Evolutionary conservation across 1,140 invertebrate species (phyloP).

Genomic region (Cotesia vestalis): DNA sequence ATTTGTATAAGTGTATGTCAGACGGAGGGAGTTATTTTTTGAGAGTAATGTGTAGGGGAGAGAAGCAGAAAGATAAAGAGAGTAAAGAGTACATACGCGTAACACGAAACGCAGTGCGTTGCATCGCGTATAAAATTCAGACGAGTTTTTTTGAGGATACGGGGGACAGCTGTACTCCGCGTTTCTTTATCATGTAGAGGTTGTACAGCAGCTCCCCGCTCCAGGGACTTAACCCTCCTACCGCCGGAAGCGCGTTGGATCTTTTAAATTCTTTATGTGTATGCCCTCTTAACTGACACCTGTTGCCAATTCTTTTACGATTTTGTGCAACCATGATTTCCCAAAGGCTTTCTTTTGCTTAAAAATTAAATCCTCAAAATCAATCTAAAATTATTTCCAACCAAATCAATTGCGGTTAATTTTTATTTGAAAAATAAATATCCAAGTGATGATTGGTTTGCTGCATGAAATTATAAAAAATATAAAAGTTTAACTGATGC

Average conservation of each 20-base stretch:
- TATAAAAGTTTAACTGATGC: slow-evolving; percentile 11
- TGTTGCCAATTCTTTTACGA: slow-evolving; percentile 37
- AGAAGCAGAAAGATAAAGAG: slow-evolving; percentile 26
- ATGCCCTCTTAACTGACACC: slow-evolving; percentile 34
- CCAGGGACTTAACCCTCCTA: slow-evolving; percentile 29
- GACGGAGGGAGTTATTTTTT: slow-evolving; percentile 22
- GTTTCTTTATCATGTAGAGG: slow-evolving; percentile 37
- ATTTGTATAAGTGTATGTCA: neutral
- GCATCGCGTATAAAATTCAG: slow-evolving; percentile 39
- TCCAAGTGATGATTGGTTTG: no score
- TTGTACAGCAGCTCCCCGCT: slow-evolving; percentile 20
- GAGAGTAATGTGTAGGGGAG: slow-evolving; percentile 8
- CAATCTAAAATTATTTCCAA: no score
- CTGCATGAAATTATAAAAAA: neutral
- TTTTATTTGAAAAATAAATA: no score
- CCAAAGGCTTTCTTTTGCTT: slow-evolving; percentile 18
- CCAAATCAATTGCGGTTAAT: no score
- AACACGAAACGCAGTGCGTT: slow-evolving; percentile 38
- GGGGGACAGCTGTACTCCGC: slow-evolving; percentile 38
- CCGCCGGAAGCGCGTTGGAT: slow-evolving; percentile 38
- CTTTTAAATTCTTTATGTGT: slow-evolving; percentile 39
- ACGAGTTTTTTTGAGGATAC: slow-evolving; percentile 39
- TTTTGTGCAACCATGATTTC: slow-evolving; percentile 31
- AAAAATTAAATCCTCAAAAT: neutral
- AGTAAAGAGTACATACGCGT: slow-evolving; percentile 22